Evolutionary conservation across 2,113 vertebrate species (phyloP).

Genomic region (Ageneiosus marmoratus): DNA sequence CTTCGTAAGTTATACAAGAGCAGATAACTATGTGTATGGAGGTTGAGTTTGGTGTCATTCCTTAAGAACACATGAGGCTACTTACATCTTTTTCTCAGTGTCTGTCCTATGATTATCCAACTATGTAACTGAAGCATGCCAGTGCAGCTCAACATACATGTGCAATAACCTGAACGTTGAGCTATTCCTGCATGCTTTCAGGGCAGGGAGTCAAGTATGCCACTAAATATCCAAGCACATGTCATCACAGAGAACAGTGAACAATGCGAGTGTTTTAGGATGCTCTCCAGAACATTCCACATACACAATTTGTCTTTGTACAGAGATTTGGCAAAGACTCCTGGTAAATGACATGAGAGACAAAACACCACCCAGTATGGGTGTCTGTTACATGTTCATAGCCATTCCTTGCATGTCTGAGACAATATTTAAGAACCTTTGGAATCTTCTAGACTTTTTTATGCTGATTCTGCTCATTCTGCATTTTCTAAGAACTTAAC

Average conservation of each 20-base stretch:
- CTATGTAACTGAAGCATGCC: slow-evolving; percentile 12
- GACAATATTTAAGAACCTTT: background rate
- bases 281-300: slow-evolving; percentile 68
- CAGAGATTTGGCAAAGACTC: slow-evolving; percentile 64
- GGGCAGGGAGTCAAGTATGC: slow-evolving; percentile 62
- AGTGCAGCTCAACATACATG: slow-evolving; percentile 43
- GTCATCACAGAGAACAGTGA: slow-evolving; percentile 57
- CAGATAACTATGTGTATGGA: background rate
- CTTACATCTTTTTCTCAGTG: slow-evolving; percentile 3
- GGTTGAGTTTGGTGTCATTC: background rate
- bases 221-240: slow-evolving; percentile 62
- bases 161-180: slow-evolving; percentile 47
- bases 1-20: background rate
- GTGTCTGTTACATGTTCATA: slow-evolving; percentile 67
- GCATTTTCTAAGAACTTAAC: slow-evolving; percentile 69
- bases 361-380: slow-evolving; percentile 67
- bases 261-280: slow-evolving; percentile 62
- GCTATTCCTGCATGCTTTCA: slow-evolving; percentile 54
- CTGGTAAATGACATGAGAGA: slow-evolving; percentile 69
- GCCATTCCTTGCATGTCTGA: slow-evolving; percentile 15
- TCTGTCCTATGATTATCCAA: slow-evolving; percentile 32
- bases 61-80: background rate
- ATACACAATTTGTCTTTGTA: slow-evolving; percentile 75
- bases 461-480: background rate
- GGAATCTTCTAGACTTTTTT: slow-evolving; percentile 6